Base-by-base conservation (phyloP, 2,113 vertebrate genomes). In the Tricholaema leucomelas region DNA sequence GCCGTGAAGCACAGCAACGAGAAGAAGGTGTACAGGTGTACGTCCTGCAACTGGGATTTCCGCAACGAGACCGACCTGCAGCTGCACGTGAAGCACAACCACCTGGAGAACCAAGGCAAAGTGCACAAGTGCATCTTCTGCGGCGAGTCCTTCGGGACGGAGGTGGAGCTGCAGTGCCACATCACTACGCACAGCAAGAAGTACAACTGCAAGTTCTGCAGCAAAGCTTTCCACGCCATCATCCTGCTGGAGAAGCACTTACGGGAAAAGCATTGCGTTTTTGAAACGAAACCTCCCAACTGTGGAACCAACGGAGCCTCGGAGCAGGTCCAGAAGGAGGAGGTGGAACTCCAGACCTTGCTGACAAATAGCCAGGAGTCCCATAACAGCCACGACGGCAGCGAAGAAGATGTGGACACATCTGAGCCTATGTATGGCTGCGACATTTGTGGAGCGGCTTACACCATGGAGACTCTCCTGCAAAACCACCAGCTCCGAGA, bases 181-280 rank as follows among this genome's bases (percentile, higher is more conserved):
- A 99, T 99, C 91, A 99, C 99, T 54, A 99, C 98, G 0, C 99
- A 99, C 97, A 99, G 99, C 96, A 99, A 99, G 97, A 99, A 99
- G 96, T 99, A 99, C 94, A 99, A 99, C 97, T 99, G 99, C 96
- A 99, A 98, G 88, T 99, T 99, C 97, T 99, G 99, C 97, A 99
- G 99, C 95, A 99, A 99, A 91, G 99, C 99, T 91, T 99, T 99
- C 97, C 99, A 99, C 13, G 99, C 99, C 54, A 99, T 99, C 55
- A 98, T 99, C 82, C 96, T 99, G 93, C 97, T 99, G 92, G 99
- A 99, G 96, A 99, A 99, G 61, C 99, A 99, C 96, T 94, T 99
- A 93, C 96, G 99, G 67, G 99, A 99, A 91, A 99, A 99, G 85
- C 99, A 99, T 59, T 99, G 99, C 36, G 98, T 99, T 70, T 99